These are phyloP conservation scores for Mesoclemmys tuberculata DNA, from an alignment of 2,113 vertebrate species.

Conservation along the genomic window DNA sequence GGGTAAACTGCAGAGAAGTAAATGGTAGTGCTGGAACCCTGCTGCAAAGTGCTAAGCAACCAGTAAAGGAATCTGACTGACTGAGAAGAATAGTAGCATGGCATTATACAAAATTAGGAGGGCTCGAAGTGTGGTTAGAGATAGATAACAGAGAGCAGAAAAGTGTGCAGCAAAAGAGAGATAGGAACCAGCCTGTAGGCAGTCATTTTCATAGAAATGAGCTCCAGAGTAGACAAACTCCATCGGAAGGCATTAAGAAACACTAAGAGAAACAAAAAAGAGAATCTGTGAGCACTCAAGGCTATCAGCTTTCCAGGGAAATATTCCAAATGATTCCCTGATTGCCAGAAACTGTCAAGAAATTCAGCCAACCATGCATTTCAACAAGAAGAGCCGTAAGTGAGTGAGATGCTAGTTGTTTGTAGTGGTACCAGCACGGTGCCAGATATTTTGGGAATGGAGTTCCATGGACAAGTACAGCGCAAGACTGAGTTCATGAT, in stretches of 20 bases:
- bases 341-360: background rate
- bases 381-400: background rate
- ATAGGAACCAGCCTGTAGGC: background rate
- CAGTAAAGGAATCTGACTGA: background rate
- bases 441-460: background rate
- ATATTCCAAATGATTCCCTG: background rate
- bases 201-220: background rate
- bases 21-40: no score
- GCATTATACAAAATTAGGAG: background rate
- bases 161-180: background rate
- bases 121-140: background rate
- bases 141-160: background rate
- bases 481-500: background rate
- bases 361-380: background rate
- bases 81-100: background rate
- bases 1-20: no score
- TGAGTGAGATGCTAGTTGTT: background rate
- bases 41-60: no score
- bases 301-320: background rate
- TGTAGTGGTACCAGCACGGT: background rate
- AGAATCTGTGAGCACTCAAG: background rate
- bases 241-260: background rate
- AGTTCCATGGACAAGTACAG: background rate
- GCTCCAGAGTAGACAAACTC: background rate
- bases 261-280: background rate